Evolutionary conservation across 2,888 invertebrate genomes (phyloP), one percentile per base, ranked within the genome.

Genomic region (Sarcophaga carnaria): DNA sequence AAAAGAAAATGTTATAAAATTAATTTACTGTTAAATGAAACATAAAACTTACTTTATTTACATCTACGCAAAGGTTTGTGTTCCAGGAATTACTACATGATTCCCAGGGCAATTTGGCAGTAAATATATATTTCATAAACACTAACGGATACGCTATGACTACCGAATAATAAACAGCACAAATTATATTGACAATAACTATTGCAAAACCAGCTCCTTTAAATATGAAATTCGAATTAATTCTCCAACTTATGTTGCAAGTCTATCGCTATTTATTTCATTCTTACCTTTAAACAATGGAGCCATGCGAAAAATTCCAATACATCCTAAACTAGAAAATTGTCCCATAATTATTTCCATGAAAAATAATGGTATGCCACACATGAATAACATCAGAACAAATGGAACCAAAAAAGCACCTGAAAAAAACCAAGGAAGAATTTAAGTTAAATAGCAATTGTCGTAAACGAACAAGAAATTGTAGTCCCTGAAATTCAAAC

Each of bases 291-390:
- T 98, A 91, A 98, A 96, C 67, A 98, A 93, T 1, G 98, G 98
- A 78, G 95, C 95, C 90, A 97, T 95, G 89, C 96, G 96, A 94
- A 97, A 98, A 88, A 97, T 95, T 25, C 96, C 96, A 88, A 97
- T 95, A 89, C 97, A 97, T 89, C 97, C 97, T 60, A 96, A 96
- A 90, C 96, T 96, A 45, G 97, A 95, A 93, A 97, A 97, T 92
- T 98, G 98, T 22, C 98, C 98, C 90, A 98, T 94, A 1, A 96
- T 95, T 0, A 97, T 96, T 93, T 98, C 98, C 95, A 98, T 94
- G 91, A 97, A 97, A 91, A 98, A 98, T 87, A 98, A 94, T 0
- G 98, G 98, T 83, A 98, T 96, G 4, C 98, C 98, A 90, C 97
- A 97, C 76, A 97, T 93, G 63, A 97, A 92, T 70, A 98, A 94